Base-by-base conservation (phyloP, 2,113 vertebrate species). In the Cynopterus brachyotis region DNA sequence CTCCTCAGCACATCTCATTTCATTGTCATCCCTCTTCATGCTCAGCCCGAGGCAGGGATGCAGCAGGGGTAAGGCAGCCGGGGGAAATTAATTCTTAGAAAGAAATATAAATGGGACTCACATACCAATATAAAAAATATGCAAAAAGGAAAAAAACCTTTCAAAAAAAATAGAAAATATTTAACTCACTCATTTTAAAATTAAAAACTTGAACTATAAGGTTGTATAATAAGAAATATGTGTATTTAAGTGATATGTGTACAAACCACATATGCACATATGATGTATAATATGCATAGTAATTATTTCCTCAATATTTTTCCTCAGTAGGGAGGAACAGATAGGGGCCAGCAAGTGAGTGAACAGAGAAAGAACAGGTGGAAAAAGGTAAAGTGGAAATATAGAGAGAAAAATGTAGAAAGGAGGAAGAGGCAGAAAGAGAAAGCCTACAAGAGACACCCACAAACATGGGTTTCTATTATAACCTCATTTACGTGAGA, bases 391-490 rank as follows among this genome's bases (percentile, higher is more conserved):
- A 57, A 32, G 15, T 24, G 24, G 12, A 17, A 42, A 22, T 7
- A 3, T 9, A 32, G 1, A n/a, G 37, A n/a, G 45, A 19, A 19
- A 50, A 55, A 62, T 5, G 15, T n/a, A 24, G 9, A 11, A 13
- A 35, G 53, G 35, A 32, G n/a, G 45, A 5, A 20, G 40, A 35
- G 64, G 20, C n/a, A 24, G n/a, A 40, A 47, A 35, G 28, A 62
- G 45, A 37, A 26, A 28, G 60, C 22, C 47, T 10, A 35, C 30
- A n/a, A 55, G 22, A 37, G 9, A 47, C n/a, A n/a, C 62, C 42
- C n/a, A 3, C 19, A 1, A 0, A 2, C 2, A 22, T 1, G 1
- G 15, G 19, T 26, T 28, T 45, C n/a, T 10, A 55, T 32, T 12
- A 3, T 19, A 11, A 1, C 24, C 50, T 4, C 0, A 26, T 8